Evolutionary conservation across 2,113 vertebrate species (phyloP), one percentile per base, ranked within the genome.

Genomic region (Myxocyprinus asiaticus): DNA sequence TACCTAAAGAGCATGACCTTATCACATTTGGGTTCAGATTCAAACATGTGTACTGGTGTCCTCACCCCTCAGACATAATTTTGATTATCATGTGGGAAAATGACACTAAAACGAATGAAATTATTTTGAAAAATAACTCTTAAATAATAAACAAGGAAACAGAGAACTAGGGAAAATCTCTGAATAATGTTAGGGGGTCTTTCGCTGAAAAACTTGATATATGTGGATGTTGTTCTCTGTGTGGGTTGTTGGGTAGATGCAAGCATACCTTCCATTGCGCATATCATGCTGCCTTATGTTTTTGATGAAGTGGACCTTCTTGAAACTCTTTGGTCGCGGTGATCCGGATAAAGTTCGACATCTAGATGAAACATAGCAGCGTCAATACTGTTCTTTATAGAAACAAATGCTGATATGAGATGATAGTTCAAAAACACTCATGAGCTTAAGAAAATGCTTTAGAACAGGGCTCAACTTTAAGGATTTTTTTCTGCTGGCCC

Each of bases 231-330:
- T 17, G 9, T 44, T 47, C 8, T 51, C 45, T 22, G 64, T 76
- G 63, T 76, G 56, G 50, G 66, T 55, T 42, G 65, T 51, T 43
- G 14, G 64, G 43, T 48, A 15, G 0, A 47, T 58, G 64, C 53
- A 58, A 9, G 6, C 85, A 84, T 96, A 98, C 97, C 98, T 98
- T 94, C 98, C 97, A 0, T 95, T 98, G 74, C 94, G 95, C 71
- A 94, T 97, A 78, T 99, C 97, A 0, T 98, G 97, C 3, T 99
- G 97, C 88, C 94, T 86, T 93, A 99, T 97, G 88, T 95, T 99
- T 94, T 98, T 99, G 91, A 98, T 98, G 88, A 99, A 98, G 92
- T 99, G 97, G 89, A 99, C 93, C 93, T 99, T 99, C 94, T 98
- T 99, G 82, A 98, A 98, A 92, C 94, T 98, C 95, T 97, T 99